Base-by-base conservation (phyloP, 2,113 vertebrate genomes). In the Rissa tridactyla region DNA sequence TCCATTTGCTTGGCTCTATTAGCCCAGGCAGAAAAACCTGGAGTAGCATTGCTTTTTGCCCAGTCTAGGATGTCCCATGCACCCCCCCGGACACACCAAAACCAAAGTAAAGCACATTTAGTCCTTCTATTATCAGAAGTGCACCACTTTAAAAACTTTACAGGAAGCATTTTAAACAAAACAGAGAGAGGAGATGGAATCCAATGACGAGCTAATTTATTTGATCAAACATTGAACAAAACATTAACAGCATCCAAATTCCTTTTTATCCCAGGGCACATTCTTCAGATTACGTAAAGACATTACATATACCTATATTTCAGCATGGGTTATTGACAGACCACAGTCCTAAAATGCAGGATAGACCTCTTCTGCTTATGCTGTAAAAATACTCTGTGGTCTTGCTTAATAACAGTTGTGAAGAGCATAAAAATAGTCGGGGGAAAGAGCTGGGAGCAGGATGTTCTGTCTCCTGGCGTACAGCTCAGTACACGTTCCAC, bases 321-420 rank as follows among this genome's bases (percentile, higher is more conserved):
- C 10, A 0, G 29, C 6, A 0, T 22, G 57, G 36, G 13, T 54
- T 92, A 87, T 65, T 86, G 91, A 69, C 2, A 40, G 36, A 89
- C 79, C 73, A 65, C 65, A 91, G 61, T 9, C 61, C 81, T 89
- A 79, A 94, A 92, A 89, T 3, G 34, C 66, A 92, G 42, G 40
- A 70, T 49, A 66, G 89, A 89, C 22, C 32, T 91, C 90, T 88
- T 96, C 62, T 94, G 73, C 81, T 86, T 76, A 71, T 65, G 69
- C 65, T 89, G 66, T 94, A 95, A 96, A 97, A 94, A 91, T 92
- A 95, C 77, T 80, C 92, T 42, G 70, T 91, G 86, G 91, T 94
- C 94, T 96, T 92, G 90, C 90, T 93, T 93, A 95, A 94, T 94
- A 96, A 34, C 82, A 88, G 95, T 96, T 86, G 68, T 62, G 84